Conservation (phyloP, 2,888 invertebrate species). For the Apomyelois bistriatella region DNA sequence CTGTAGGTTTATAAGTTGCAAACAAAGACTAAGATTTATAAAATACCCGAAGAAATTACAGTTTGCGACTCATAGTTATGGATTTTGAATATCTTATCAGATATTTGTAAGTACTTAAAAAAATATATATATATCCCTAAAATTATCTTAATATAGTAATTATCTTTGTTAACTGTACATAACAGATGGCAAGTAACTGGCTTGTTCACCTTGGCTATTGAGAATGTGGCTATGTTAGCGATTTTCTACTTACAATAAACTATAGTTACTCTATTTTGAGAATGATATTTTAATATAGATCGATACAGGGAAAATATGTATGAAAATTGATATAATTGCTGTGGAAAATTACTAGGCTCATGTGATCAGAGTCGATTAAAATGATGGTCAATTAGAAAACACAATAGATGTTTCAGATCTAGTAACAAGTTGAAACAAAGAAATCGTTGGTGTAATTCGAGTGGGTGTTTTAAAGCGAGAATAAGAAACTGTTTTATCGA, state of each 20-base stretch:
- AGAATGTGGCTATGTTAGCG: constrained; percentile 47
- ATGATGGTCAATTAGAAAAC: constrained; percentile 3
- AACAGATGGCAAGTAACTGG: constrained; percentile 46
- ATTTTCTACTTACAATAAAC: constrained; percentile 34
- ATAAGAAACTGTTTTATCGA: constrained; percentile 1
- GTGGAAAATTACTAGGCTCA: constrained; percentile 5
- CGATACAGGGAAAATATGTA: neutral
- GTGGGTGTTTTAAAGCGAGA: constrained; percentile 6
- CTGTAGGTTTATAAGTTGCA: neutral
- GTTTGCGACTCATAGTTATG: neutral
- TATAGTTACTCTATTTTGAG: constrained; percentile 7
- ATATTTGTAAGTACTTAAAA: neutral
- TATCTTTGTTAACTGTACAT: constrained; percentile 15
- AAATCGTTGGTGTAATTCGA: constrained; percentile 10
- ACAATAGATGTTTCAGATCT: neutral
- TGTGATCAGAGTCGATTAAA: constrained; percentile 1
- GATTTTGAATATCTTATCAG: neutral
- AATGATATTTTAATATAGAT: constrained; percentile 6
- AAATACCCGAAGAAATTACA: neutral
- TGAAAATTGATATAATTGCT: neutral
- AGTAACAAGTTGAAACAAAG: constrained; percentile 18
- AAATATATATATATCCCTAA: neutral
- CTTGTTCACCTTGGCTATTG: constrained; percentile 49
- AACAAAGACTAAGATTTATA: neutral
- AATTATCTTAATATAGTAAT: neutral